These are phyloP conservation scores for Tenthredo amoena DNA, from an alignment of 2,888 invertebrate genomes.

Conservation along the genomic window DNA sequence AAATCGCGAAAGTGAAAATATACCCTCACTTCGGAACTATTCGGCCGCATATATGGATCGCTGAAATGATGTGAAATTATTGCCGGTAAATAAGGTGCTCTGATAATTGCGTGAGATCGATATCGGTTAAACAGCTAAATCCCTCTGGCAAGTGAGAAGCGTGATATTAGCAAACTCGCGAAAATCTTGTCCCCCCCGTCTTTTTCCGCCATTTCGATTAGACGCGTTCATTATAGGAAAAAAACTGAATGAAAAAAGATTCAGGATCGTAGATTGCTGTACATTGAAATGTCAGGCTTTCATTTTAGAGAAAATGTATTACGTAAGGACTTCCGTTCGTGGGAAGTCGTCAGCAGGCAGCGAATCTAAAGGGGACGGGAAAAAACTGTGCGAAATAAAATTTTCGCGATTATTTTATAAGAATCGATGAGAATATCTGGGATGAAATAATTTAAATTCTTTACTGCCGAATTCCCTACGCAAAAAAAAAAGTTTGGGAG, in stretches of 20 bases:
- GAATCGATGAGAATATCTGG: background rate
- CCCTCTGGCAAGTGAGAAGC: too few species aligned
- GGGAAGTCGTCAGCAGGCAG: background rate
- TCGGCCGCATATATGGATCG: background rate
- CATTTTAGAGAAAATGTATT: conserved; percentile 39
- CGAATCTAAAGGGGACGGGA: background rate
- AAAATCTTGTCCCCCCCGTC: background rate
- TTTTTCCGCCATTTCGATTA: background rate
- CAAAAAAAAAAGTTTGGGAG: background rate
- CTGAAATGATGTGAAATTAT: background rate
- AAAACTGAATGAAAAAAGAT: background rate
- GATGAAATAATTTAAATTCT: background rate
- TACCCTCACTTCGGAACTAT: background rate
- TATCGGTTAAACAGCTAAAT: background rate
- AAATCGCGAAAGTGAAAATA: conserved; percentile 2
- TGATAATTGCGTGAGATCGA: background rate
- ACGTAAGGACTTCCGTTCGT: background rate
- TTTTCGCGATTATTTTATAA: background rate
- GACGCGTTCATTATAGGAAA: background rate
- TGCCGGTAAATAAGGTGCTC: background rate
- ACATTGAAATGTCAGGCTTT: background rate
- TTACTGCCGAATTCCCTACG: too few species aligned
- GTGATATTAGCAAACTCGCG: background rate
- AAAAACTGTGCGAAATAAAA: background rate
- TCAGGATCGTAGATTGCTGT: background rate